phyloP scores from a whole-genome alignment of 2,888 invertebrate species.

The Tiphia femorata region DNA sequence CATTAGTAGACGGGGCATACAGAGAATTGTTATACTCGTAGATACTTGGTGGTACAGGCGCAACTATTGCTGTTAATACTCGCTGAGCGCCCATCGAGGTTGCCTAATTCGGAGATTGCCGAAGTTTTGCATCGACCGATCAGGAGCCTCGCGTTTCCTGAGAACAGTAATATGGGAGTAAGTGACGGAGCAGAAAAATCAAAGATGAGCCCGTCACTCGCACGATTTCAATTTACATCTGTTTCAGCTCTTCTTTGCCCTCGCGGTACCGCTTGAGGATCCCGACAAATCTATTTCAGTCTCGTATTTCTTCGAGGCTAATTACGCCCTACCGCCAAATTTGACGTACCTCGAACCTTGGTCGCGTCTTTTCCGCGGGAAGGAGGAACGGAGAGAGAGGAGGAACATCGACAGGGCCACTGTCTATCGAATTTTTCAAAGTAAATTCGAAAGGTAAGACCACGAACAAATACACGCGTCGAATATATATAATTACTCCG shows the following conservation, averaged over 20 bases:
- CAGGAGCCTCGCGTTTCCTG: constrained; percentile 61
- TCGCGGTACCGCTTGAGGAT: constrained; percentile 79
- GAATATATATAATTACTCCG: too few species aligned
- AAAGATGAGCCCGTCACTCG: not conserved
- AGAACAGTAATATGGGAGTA: constrained; percentile 63
- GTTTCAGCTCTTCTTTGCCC: constrained; percentile 76
- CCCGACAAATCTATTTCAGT: constrained; percentile 79
- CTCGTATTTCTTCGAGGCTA: constrained; percentile 81
- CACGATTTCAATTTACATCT: not conserved
- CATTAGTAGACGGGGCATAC: not conserved
- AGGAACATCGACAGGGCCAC: constrained; percentile 72
- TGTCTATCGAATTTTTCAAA: constrained; percentile 72
- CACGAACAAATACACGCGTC: too few species aligned
- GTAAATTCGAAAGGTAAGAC: constrained; percentile 73
- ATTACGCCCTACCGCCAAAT: constrained; percentile 75
- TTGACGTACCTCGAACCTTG: constrained; percentile 59
- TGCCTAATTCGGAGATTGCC: constrained; percentile 56
- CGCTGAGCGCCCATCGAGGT: constrained; percentile 24
- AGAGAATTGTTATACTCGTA: too few species aligned
- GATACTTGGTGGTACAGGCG: constrained; percentile 25
- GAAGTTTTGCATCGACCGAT: constrained; percentile 62
- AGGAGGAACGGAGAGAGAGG: constrained; percentile 61
- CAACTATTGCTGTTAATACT: not conserved
- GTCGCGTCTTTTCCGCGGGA: not conserved
- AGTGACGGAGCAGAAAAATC: constrained; percentile 30